Evolutionary conservation across 2,113 vertebrate species (phyloP), one percentile per base, ranked within the genome.

Genomic region (Vidua chalybeata): DNA sequence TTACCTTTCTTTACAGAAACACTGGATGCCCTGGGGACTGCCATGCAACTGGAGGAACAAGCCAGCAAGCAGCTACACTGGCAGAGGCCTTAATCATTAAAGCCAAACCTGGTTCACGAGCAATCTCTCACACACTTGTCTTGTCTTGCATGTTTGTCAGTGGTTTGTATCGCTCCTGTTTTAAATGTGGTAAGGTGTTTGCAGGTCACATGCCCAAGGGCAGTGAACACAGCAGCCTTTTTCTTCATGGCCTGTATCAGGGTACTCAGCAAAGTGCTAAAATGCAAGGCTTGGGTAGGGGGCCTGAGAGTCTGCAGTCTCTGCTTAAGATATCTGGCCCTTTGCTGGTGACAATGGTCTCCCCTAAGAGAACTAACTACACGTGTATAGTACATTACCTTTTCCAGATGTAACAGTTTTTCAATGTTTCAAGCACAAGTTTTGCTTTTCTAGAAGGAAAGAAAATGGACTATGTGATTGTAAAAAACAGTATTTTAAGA

Each of bases 11-110:
- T 90, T 91, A 45, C 90, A 98, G 98, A 98, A 84, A 96, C 94
- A 3, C 12, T 98, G 91, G 96, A 96, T 69, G 89, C 97, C 89
- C 90, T 98, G 89, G 96, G 55, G 14, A 56, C 96, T 63, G 98
- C 98, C 90, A 97, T 98, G 97, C 97, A 98, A 75, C 87, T 96
- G 82, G 98, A 98, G 67, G 98, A 98, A 24, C 98, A 98, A 93
- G 98, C 98, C 87, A 98, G 98, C 97, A 98, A 97, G 95, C 97
- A 98, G 81, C 97, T 98, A 31, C 97, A 66, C 66, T 37, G 89
- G 93, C 94, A 94, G 56, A 93, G 90, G 66, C 96, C 77, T 95
- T 95, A 97, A 62, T 96, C 94, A 97, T 51, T 43, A 96, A 35
- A 96, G 27, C 72, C 76, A 90, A 80, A 89, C 13, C 27, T 93